These are phyloP conservation scores for Cryptotis parvus DNA, from an alignment of 2,113 vertebrate species.

Conservation along the genomic window DNA sequence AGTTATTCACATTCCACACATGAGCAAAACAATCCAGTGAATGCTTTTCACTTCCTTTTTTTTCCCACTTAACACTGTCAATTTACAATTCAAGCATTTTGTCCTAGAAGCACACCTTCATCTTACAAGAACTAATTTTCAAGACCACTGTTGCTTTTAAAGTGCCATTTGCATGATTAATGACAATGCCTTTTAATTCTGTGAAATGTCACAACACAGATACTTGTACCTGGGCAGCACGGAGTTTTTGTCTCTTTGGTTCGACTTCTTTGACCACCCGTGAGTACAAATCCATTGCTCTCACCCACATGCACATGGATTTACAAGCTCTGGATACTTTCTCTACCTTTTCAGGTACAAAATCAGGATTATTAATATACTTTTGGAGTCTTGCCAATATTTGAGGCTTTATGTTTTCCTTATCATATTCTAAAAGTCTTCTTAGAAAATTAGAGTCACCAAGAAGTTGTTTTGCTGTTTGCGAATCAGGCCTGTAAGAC, in stretches of 20 bases:
- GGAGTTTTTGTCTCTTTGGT: constrained; percentile 90
- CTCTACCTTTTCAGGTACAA: constrained; percentile 92
- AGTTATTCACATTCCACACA: too few species aligned
- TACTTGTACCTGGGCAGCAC: constrained; percentile 86
- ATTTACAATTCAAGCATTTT: too few species aligned
- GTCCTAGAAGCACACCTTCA: too few species aligned
- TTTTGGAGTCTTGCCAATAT: constrained; percentile 90
- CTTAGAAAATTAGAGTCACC: constrained; percentile 91
- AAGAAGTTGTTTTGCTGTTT: constrained; percentile 91
- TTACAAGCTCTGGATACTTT: constrained; percentile 92
- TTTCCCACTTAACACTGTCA: too few species aligned
- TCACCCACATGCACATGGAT: constrained; percentile 93
- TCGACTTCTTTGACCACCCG: constrained; percentile 90
- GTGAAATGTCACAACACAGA: neutral
- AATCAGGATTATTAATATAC: constrained; percentile 92
- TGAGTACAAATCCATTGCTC: constrained; percentile 92
- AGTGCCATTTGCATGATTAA: neutral
- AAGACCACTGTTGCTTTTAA: neutral
- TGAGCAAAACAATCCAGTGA: too few species aligned
- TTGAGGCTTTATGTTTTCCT: constrained; percentile 91
- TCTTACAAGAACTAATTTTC: neutral
- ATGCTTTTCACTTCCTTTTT: too few species aligned
- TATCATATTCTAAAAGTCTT: constrained; percentile 90
- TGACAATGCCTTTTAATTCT: neutral
- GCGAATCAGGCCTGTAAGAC: constrained; percentile 89